Evolutionary conservation across 2,888 invertebrate species (phyloP), one percentile per base, ranked within the genome.

Genomic region (Acrobasis consociella): DNA sequence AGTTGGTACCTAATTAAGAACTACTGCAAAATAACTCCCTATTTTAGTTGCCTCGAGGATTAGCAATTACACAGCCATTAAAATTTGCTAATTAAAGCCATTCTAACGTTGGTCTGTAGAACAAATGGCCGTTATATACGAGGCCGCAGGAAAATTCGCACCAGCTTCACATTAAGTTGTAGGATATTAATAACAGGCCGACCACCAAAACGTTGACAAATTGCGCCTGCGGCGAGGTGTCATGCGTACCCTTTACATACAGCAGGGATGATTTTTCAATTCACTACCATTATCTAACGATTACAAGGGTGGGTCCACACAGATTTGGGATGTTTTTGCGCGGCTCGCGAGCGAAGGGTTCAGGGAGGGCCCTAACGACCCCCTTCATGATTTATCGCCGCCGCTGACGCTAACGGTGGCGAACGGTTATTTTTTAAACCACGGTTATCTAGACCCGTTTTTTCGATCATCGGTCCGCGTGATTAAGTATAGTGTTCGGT

Each of bases 281-380:
- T 86, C 84, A 75, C 77, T 72, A 76, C 86, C 87, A 90, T 90
- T 90, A 90, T 90, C 87, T 85, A 83, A 81, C 86, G 88, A 91
- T 91, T 90, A 90, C 88, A 87, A 86, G 89, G 91, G 90, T 86
- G 86, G 85, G 81, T 81, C 85, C 84, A 84, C 87, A 87, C 86
- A 83, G 83, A 85, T 86, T 82, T 78, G 84, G 86, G 84, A 82
- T 84, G 88, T 89, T 91, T 82, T 83, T 83, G 80, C 77, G 75
- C 73, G 72, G 76, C 74, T 74, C 75, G 74, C 74, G 72, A 72
- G 74, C 74, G 72, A 72, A 71, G 69, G 76, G 75, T 73, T 75
- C 80, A 80, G 81, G 75, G 78, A 72, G 74, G 80, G 78, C 74
- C 78, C 79, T 78, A 76, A 77, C 77, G 72, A 73, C 76, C 74